Base-by-base conservation (phyloP, 2,888 invertebrate species). In the Rotaria magnacalcarata region DNA sequence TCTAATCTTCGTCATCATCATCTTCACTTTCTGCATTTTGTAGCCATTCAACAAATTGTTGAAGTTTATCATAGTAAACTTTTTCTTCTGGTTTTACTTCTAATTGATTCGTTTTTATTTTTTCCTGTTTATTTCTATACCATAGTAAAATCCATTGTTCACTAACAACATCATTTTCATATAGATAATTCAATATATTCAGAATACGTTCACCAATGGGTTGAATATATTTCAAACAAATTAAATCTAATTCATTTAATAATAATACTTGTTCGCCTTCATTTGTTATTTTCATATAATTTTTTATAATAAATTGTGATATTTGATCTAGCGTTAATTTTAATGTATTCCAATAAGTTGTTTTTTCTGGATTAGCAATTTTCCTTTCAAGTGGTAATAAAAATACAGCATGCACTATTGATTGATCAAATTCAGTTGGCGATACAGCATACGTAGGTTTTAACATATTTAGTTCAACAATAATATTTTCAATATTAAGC, bases 1-100 rank as follows among this genome's bases (percentile, higher is more conserved):
- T 52, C 52, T 52, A 14, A 52, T 52, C 52, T 14, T 52, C 52
- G 4, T 60, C 24, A 14, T 60, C 60, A 11, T 60, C 60, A 8
- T 60, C 52, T 52, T 60, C 60, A 27, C 60, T 60, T 60, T 86
- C 86, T 2, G 75, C 84, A 21, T 67, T 74, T 85, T 86, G 41
- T 41, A 86, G 43, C 86, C 86, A 86, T 5, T 85, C 60, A 50
- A 86, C 50, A 54, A 86, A 85, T 27, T 60, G 74, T 54, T 85
- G 74, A 24, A 86, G 56, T 54, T 86, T 86, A 47, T 54, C 74
- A 27, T 75, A 80, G 1, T 84, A 86, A 50, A 84, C 34, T 41
- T 58, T 43, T 58, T 84, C 50, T 21, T 75, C 75, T 19, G 41
- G 43, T 43, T 75, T 75, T 8, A 43, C 43, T 43, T 24, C 8